These are phyloP conservation scores for Dermolepida albohirtum DNA, from an alignment of 2,888 invertebrate species.

Conservation along the genomic window DNA sequence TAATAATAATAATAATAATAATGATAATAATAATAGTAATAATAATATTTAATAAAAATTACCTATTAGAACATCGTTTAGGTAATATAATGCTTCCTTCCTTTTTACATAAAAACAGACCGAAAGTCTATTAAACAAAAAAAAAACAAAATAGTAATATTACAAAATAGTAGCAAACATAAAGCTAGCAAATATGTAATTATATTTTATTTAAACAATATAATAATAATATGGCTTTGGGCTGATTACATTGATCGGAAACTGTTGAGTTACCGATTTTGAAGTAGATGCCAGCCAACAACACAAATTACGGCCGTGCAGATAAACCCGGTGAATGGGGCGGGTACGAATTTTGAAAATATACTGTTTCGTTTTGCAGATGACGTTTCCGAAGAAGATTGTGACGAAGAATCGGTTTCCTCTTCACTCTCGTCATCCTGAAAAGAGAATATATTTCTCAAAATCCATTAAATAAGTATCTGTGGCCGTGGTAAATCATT, in stretches of 20 bases:
- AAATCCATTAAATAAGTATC: no score
- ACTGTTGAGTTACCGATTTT: slow-evolving; percentile 68
- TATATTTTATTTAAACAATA: slow-evolving; percentile 46
- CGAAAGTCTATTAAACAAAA: slow-evolving; percentile 56
- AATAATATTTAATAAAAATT: slow-evolving; percentile 31
- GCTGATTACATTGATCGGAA: slow-evolving; percentile 54
- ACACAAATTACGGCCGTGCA: slow-evolving; percentile 74
- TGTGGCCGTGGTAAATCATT: no score
- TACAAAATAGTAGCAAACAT: slow-evolving; percentile 43
- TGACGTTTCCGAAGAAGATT: slow-evolving; percentile 39
- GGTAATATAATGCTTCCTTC: slow-evolving; percentile 36
- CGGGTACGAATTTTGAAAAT: slow-evolving; percentile 70
- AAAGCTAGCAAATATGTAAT: slow-evolving; percentile 43
- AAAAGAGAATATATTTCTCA: slow-evolving; percentile 33
- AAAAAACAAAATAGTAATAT: slow-evolving; percentile 45
- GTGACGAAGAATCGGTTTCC: slow-evolving; percentile 29
- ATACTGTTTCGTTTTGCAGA: slow-evolving; percentile 64
- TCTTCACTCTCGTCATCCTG: slow-evolving; percentile 41
- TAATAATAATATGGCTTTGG: slow-evolving; percentile 58
- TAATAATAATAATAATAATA: slow-evolving; percentile 15
- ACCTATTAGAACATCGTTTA: slow-evolving; percentile 51
- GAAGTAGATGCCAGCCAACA: slow-evolving; percentile 73
- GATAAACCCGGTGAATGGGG: slow-evolving; percentile 69
- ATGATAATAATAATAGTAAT: neutral
- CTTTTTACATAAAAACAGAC: slow-evolving; percentile 55